These are phyloP conservation scores for Actias luna DNA, from an alignment of 2,888 invertebrate genomes.

Conservation along the genomic window DNA sequence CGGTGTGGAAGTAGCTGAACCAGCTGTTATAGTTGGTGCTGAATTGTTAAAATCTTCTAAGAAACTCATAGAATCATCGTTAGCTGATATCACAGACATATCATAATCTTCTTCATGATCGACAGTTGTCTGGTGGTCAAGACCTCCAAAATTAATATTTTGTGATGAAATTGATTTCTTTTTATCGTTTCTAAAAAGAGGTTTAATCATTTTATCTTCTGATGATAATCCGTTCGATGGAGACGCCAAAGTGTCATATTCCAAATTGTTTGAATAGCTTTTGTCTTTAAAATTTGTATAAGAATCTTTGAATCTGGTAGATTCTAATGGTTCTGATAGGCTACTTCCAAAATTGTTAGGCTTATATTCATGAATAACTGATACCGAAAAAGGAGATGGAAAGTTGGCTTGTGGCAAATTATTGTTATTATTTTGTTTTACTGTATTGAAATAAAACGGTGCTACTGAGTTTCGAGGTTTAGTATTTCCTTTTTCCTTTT, in stretches of 20 bases:
- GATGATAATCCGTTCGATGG: slow-evolving; percentile 56
- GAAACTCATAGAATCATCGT: slow-evolving; percentile 47
- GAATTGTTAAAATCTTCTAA: slow-evolving; percentile 48
- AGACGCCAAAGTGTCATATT: slow-evolving; percentile 64
- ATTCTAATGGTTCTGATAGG: slow-evolving; percentile 34
- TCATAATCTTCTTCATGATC: slow-evolving; percentile 60
- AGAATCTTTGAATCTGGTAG: slow-evolving; percentile 57
- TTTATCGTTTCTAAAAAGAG: slow-evolving; percentile 35
- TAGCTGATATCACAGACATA: slow-evolving; percentile 37
- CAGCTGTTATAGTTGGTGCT: slow-evolving; percentile 41
- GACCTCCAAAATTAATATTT: slow-evolving; percentile 68
- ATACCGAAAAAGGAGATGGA: slow-evolving; percentile 60
- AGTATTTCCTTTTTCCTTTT: slow-evolving; percentile 49
- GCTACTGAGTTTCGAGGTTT: slow-evolving; percentile 47
- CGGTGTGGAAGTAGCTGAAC: slow-evolving; percentile 48
- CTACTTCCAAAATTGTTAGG: slow-evolving; percentile 47
- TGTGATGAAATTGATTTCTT: slow-evolving; percentile 73
- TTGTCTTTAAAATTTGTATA: slow-evolving; percentile 54
- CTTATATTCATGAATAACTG: slow-evolving; percentile 67
- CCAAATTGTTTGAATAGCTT: slow-evolving; percentile 58
- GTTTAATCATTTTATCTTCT: slow-evolving; percentile 48
- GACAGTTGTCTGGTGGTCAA: slow-evolving; percentile 60
- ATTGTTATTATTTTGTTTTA: slow-evolving; percentile 51
- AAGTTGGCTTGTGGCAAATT: slow-evolving; percentile 48
- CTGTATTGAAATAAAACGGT: slow-evolving; percentile 42